These are phyloP conservation scores for Ardeotis arabs DNA, from an alignment of 2,113 vertebrate species.

Conservation along the genomic window DNA sequence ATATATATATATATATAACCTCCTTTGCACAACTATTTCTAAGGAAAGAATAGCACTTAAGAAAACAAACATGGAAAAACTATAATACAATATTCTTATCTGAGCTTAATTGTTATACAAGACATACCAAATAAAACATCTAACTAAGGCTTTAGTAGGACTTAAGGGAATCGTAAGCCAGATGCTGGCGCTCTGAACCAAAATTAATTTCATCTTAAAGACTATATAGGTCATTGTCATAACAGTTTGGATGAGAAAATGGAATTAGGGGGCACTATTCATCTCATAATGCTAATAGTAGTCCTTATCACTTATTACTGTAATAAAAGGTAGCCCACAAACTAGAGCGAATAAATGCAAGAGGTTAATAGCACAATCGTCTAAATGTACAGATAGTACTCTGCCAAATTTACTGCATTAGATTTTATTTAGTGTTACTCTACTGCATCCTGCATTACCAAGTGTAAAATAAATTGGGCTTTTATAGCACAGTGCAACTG, in stretches of 20 bases:
- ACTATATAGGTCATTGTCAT: background rate
- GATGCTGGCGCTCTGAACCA: background rate
- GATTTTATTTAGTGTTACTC: conserved; percentile 64
- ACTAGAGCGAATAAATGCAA: background rate
- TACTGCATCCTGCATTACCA: conserved; percentile 4
- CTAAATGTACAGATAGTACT: conserved; percentile 4
- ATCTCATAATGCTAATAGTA: background rate
- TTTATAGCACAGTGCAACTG: conserved; percentile 17
- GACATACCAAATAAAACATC: background rate
- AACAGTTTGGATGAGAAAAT: conserved; percentile 16
- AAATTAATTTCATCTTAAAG: conserved; percentile 31
- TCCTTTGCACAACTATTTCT: background rate
- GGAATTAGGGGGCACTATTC: background rate
- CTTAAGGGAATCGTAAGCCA: background rate
- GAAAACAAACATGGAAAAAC: background rate
- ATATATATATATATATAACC: background rate
- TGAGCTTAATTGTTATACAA: background rate
- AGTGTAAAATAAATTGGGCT: conserved; percentile 35
- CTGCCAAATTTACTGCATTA: conserved; percentile 24
- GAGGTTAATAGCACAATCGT: conserved; percentile 31
- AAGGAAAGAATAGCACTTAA: background rate
- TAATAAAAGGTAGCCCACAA: conserved; percentile 53
- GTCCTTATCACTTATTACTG: conserved; percentile 8
- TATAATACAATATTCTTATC: background rate
- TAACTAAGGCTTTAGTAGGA: background rate